These are phyloP conservation scores for Etheostoma nigrum DNA, from an alignment of 2,797 vertebrate species.

Conservation along the genomic window DNA sequence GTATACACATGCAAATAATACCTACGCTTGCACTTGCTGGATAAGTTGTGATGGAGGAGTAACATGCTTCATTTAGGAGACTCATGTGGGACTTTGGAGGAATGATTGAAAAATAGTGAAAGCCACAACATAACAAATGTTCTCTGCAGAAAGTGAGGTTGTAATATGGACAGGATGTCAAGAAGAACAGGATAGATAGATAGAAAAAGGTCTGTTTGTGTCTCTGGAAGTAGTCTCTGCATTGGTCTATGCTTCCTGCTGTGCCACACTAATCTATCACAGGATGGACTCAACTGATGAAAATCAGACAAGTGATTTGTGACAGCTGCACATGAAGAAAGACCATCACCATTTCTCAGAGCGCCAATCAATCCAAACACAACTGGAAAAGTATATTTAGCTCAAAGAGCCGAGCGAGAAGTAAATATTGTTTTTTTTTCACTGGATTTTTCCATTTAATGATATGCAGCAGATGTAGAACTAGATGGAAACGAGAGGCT, in stretches of 20 bases:
- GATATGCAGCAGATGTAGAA: conserved; percentile 78
- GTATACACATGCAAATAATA: conserved; percentile 11
- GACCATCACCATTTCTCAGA: conserved; percentile 45
- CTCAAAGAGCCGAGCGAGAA: conserved; percentile 67
- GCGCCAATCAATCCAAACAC: conserved; percentile 55
- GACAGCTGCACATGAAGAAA: conserved; percentile 72
- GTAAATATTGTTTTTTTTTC: conserved; percentile 65
- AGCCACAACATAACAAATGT: neutral
- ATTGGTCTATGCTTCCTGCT: conserved; percentile 27
- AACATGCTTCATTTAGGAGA: conserved; percentile 42
- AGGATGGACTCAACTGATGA: conserved; percentile 63
- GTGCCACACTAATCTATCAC: conserved; percentile 54
- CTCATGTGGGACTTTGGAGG: conserved; percentile 18
- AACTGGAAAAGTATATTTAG: conserved; percentile 67
- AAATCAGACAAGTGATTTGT: conserved; percentile 74
- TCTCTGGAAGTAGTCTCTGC: conserved; percentile 9
- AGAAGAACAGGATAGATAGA: neutral
- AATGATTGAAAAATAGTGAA: conserved; percentile 5
- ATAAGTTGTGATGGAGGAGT: conserved; percentile 28
- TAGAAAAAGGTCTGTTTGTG: neutral
- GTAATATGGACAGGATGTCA: neutral
- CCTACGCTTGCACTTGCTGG: neutral
- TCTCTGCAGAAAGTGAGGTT: neutral
- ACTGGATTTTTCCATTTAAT: conserved; percentile 74
- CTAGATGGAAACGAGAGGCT: conserved; percentile 40